Evolutionary conservation across 2,113 vertebrate species (phyloP).

Genomic region (Ceyx margarethae): DNA sequence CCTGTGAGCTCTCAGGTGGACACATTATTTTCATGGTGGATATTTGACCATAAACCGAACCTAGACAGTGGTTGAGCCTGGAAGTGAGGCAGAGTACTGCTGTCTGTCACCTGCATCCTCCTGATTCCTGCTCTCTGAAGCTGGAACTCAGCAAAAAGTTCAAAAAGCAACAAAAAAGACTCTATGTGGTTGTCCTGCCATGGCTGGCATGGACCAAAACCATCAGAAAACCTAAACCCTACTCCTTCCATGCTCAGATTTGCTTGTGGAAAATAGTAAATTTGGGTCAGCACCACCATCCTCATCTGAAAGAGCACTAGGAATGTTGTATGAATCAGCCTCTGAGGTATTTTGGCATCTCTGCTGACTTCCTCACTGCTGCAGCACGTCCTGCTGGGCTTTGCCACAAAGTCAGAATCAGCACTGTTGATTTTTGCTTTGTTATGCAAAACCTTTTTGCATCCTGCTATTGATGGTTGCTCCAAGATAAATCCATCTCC

Average conservation of each 20-base stretch:
- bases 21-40: not conserved
- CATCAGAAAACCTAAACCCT: rapidly evolving
- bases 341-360: not conserved
- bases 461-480: not conserved
- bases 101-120: not conserved
- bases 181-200: not conserved
- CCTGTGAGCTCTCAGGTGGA: not conserved
- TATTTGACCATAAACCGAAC: not conserved
- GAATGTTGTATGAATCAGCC: not conserved
- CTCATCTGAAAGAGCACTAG: not conserved
- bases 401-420: not conserved
- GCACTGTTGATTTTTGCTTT: not conserved
- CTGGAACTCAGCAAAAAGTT: not conserved
- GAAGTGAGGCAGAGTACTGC: not conserved
- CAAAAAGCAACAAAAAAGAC: not conserved
- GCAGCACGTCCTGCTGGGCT: not conserved
- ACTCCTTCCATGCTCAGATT: not conserved
- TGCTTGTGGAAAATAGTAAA: not conserved
- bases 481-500: not conserved
- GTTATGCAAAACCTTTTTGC: not conserved
- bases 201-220: not conserved
- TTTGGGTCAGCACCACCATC: not conserved
- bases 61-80: not conserved
- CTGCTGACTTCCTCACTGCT: not conserved
- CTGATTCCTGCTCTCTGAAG: not conserved